Evolutionary conservation across 2,888 invertebrate genomes (phyloP).

Genomic region (Ommatoiulus sabulosus): DNA sequence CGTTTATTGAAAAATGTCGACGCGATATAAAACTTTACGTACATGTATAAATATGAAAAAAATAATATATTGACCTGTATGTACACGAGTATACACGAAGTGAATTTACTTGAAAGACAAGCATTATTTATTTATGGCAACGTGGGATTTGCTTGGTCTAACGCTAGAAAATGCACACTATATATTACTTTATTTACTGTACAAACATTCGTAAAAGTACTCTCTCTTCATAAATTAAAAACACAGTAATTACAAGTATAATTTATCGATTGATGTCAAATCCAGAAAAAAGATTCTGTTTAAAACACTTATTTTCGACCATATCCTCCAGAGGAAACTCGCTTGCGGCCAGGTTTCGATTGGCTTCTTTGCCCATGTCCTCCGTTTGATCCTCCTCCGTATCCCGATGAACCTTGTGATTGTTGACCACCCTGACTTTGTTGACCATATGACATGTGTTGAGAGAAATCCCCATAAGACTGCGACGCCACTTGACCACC

Average conservation of each 20-base stretch:
- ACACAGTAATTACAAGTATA: slow-evolving; percentile 32
- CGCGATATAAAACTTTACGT: not conserved
- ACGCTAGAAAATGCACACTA: not conserved
- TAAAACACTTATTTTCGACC: not conserved
- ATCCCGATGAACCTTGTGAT: not conserved
- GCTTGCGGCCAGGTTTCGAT: slow-evolving; percentile 10
- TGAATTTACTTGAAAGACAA: not conserved
- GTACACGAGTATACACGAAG: not conserved
- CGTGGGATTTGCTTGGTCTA: slow-evolving; percentile 2
- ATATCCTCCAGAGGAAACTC: slow-evolving; percentile 19
- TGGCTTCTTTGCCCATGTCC: slow-evolving; percentile 17
- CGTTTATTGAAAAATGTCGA: not conserved
- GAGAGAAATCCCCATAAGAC: not conserved
- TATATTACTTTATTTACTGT: slow-evolving; percentile 29
- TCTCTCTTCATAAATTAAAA: slow-evolving; percentile 4
- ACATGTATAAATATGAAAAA: not conserved
- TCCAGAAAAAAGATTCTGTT: not conserved
- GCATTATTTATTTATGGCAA: slow-evolving; percentile 29
- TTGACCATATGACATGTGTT: slow-evolving; percentile 29
- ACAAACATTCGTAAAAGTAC: not conserved
- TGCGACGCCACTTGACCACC: slow-evolving; percentile 1
- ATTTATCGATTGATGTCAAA: not conserved
- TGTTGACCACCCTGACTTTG: not conserved
- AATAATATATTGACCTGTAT: not conserved
- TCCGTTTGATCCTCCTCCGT: not conserved